Base-by-base conservation (phyloP, 2,797 vertebrate genomes). In the Myotis vivesi region DNA sequence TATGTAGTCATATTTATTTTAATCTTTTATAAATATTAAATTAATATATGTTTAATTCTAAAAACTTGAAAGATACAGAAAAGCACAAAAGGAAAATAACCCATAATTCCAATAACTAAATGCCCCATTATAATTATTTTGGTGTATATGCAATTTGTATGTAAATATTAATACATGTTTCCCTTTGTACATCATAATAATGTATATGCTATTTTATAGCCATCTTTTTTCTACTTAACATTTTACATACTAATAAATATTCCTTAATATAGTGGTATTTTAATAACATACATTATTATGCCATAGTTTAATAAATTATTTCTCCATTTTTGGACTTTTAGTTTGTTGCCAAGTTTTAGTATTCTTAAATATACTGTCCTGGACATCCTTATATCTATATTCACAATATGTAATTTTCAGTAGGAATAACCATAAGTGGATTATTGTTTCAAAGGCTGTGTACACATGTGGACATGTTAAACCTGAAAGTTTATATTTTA, bases 151-250 rank as follows among this genome's bases (percentile, higher is more conserved):
- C 1, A 84, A 49, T 49, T 88, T 38, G 3, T 62, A 62, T 33
- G 1, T 80, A 79, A 76, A 64, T 46, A n/a, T 46, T 17, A 83
- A 75, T 9, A 53, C n/a, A 49, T 59, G 5, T 72, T 66, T 62
- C 6, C 16, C 25, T 93, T 69, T 84, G 71, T 57, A 51, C 4
- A 53, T 51, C 33, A 89, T 17, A 20, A 49, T 79, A 79, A 79
- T 68, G 3, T 38, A 85, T 17, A 64, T 57, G 30, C n/a, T 75
- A 4, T 93, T 89, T 64, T 49, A 30, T 38, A 87, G n/a, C 3
- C 15, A 82, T 86, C 64, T 92, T 25, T 51, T 80, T 95, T 87
- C 73, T 84, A 75, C 51, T 90, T 25, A 81, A 49, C 59, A 68
- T 85, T 95, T 95, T 68, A 87, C 1, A 6, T 22, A 59, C 23